Conservation (phyloP, 2,888 invertebrate species). For the Nasonia oneida region DNA sequence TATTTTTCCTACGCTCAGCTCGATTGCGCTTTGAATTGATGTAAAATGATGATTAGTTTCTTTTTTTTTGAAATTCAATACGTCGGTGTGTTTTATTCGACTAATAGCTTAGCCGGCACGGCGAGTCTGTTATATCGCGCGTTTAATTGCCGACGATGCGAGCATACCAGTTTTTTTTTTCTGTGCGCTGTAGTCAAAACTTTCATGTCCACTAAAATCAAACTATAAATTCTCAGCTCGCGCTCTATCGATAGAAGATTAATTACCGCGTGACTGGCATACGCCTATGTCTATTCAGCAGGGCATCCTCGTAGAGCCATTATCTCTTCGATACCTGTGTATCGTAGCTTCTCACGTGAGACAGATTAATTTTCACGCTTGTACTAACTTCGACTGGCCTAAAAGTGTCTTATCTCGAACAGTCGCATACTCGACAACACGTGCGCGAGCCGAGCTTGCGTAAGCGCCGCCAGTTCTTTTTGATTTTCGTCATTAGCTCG, state of each 20-base stretch:
- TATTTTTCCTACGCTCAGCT: no score
- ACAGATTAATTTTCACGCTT: no score
- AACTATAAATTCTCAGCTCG: not conserved
- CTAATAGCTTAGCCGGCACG: no score
- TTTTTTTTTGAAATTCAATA: no score
- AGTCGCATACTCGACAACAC: not conserved
- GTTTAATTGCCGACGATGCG: not conserved
- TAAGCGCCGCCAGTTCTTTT: not conserved
- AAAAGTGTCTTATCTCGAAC: not conserved
- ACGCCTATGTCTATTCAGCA: not conserved
- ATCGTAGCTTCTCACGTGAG: no score
- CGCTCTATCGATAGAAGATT: slow-evolving; percentile 2
- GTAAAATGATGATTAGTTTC: no score
- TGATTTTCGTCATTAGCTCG: not conserved
- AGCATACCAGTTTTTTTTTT: not conserved
- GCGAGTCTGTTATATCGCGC: no score
- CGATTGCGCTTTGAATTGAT: no score
- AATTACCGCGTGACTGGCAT: not conserved
- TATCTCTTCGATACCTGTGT: not conserved
- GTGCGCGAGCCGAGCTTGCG: not conserved
- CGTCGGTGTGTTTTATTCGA: no score
- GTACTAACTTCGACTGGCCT: no score
- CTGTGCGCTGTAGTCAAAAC: not conserved
- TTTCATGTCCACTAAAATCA: no score
- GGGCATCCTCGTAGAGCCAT: not conserved